Percentiles rank a stretch among this genome's conserved stretches.
These are phyloP conservation scores for Leuciscus idus DNA, from an alignment of 2,113 vertebrate genomes.

Conservation along the genomic window DNA sequence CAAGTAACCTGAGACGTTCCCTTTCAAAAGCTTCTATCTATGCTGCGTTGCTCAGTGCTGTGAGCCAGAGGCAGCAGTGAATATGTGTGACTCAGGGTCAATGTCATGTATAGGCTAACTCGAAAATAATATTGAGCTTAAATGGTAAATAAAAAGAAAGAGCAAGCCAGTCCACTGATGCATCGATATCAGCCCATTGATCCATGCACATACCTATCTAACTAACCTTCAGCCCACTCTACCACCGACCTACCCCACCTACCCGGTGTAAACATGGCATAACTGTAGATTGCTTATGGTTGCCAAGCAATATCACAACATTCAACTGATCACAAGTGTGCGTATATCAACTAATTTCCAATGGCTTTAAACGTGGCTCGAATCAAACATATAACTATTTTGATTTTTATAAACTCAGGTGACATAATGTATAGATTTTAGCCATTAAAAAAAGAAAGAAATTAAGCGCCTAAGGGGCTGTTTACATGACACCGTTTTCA, in stretches of 20 bases:
- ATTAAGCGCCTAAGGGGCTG: too few relatives aligned
- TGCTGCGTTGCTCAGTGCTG: too few relatives aligned
- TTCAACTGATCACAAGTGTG: background rate
- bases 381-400: background rate
- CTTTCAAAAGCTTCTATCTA: too few relatives aligned
- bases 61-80: background rate
- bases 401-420: background rate
- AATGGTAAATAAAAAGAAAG: background rate
- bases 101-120: background rate
- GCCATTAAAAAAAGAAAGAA: too few relatives aligned
- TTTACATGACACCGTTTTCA: too few relatives aligned
- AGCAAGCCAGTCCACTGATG: background rate
- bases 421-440: background rate
- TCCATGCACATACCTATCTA: background rate
- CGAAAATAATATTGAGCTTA: background rate
- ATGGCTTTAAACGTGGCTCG: background rate
- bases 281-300: background rate
- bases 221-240: background rate
- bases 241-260: background rate
- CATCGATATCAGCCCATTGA: background rate
- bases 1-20: too few relatives aligned
- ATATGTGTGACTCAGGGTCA: background rate
- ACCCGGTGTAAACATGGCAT: background rate
- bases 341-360: background rate
- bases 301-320: background rate